Percentiles rank a stretch among this genome's conserved stretches.
Conservation (phyloP, 2,113 vertebrate species). For the Nesogale talazaci region DNA sequence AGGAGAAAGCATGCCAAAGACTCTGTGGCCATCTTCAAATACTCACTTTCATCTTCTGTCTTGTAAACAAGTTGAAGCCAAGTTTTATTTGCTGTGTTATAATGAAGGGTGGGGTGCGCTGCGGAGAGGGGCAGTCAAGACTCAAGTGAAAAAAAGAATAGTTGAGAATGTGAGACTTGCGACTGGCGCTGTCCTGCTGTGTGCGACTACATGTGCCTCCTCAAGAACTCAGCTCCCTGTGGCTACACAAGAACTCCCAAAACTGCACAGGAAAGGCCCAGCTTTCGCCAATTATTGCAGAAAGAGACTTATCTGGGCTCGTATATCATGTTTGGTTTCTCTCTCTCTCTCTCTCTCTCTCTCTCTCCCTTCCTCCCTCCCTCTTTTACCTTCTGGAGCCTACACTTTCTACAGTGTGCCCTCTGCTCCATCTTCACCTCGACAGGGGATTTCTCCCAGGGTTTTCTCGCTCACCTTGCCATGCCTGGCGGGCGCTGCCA, state of each 20-base stretch:
- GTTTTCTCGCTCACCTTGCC: neutral
- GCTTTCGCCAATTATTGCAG: neutral
- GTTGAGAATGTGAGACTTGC: neutral
- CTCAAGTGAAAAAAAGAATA: no score
- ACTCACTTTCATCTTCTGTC: neutral
- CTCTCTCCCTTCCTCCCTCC: no score
- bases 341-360: no score
- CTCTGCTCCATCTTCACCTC: neutral
- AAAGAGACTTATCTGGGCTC: neutral
- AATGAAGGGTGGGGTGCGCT: neutral
- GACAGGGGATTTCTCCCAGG: neutral
- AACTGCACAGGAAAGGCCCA: neutral
- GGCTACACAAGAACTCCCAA: neutral
- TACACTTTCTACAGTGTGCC: neutral
- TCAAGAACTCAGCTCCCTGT: neutral
- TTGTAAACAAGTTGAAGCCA: neutral
- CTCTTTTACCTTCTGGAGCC: neutral
- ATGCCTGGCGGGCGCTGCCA: neutral
- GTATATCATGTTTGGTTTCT: neutral
- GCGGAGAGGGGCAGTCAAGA: neutral
- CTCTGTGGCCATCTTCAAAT: neutral
- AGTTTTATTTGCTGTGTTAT: neutral
- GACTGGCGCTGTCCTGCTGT: neutral
- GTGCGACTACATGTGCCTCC: neutral
- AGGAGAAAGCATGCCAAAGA: neutral